Conservation (phyloP, 92 coral and sea anemone genomes). For the Parazoanthus darwini region DNA sequence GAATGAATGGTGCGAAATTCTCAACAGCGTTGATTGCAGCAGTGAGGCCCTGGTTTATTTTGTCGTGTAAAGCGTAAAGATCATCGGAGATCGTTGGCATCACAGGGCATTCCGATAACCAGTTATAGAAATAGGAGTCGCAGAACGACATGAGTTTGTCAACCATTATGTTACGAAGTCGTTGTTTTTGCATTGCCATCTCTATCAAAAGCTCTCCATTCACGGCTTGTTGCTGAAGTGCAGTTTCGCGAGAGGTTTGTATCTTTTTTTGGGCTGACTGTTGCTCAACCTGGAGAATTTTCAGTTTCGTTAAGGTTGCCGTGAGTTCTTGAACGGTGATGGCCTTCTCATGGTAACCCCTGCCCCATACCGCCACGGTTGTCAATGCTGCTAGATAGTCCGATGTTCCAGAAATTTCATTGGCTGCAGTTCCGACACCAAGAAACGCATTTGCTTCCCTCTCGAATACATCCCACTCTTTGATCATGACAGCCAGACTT, state of each 20-base stretch:
- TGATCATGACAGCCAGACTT: constrained; percentile 52
- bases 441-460: constrained; percentile 45
- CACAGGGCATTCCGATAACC: constrained; percentile 53
- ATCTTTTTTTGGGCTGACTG: constrained; percentile 37
- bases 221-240: not conserved
- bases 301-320: constrained; percentile 40
- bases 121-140: constrained; percentile 57
- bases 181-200: constrained; percentile 52
- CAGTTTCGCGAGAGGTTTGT: constrained; percentile 33
- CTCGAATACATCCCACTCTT: constrained; percentile 61
- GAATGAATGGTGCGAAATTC: constrained; percentile 56
- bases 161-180: constrained; percentile 61
- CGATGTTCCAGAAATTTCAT: constrained; percentile 45
- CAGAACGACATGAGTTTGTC: constrained; percentile 59
- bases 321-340: constrained; percentile 51
- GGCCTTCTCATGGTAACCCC: constrained; percentile 50
- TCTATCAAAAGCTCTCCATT: constrained; percentile 44
- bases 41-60: constrained; percentile 60
- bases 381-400: constrained; percentile 55
- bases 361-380: constrained; percentile 58
- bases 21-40: constrained; percentile 57
- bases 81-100: constrained; percentile 55
- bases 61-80: constrained; percentile 52
- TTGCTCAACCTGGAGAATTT: constrained; percentile 49
- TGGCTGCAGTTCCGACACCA: constrained; percentile 49